Percentiles rank a stretch among this genome's conserved stretches.
phyloP scores from a whole-genome alignment of 2,113 vertebrate genomes.

The Pholis gunnellus region DNA sequence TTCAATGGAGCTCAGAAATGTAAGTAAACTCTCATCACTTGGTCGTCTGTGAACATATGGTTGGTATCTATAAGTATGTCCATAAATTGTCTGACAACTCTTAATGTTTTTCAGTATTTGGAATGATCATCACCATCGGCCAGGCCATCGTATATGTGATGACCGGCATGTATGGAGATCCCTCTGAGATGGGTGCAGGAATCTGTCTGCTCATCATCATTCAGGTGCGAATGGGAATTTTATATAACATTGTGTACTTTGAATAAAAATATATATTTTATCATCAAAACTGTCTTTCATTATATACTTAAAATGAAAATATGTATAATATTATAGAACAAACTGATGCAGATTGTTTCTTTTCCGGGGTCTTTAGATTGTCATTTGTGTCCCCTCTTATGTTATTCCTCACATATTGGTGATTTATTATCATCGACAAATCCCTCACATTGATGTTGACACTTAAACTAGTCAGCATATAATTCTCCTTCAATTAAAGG shows the following conservation, averaged over 20 bases:
- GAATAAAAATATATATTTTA: not conserved
- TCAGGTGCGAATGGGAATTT: constrained; percentile 84
- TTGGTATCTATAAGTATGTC: not conserved
- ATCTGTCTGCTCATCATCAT: constrained; percentile 99
- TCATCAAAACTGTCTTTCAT: not conserved
- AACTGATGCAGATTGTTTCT: not conserved
- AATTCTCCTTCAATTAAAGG: not conserved
- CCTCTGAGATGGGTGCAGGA: constrained; percentile 98
- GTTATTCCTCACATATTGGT: not conserved
- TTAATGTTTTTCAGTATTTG: constrained; percentile 88
- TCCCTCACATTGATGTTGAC: not conserved
- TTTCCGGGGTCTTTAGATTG: not conserved
- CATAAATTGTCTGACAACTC: not conserved
- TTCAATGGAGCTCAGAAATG: constrained; percentile 99
- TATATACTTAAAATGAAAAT: not conserved
- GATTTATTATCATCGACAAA: not conserved
- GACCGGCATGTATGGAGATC: constrained; percentile 99
- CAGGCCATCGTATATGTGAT: constrained; percentile 99
- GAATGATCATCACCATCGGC: constrained; percentile 99
- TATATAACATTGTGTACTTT: not conserved
- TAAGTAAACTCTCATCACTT: constrained; percentile 65
- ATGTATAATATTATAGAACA: not conserved
- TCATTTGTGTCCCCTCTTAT: not conserved
- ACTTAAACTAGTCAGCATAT: not conserved
- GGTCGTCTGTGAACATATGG: not conserved